Conservation (phyloP, 2,113 vertebrate genomes). For the Nibea coibor region DNA sequence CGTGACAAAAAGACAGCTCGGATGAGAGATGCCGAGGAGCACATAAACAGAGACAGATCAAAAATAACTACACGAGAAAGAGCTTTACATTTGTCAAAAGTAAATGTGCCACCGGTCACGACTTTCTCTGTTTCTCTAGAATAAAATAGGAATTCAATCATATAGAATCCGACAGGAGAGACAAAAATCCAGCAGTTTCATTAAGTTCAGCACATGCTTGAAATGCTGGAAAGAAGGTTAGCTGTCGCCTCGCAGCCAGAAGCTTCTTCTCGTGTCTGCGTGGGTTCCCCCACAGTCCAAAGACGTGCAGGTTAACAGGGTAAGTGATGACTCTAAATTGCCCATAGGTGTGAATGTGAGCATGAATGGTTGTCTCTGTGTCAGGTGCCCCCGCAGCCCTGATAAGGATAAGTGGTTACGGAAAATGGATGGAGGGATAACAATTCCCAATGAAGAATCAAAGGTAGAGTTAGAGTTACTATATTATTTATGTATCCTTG, state of each 20-base stretch:
- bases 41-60: neutral
- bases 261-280: too few species aligned
- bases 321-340: too few species aligned
- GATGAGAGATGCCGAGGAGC: neutral
- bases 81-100: neutral
- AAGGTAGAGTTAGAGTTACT: neutral
- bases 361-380: too few species aligned
- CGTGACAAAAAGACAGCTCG: neutral
- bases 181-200: slow-evolving; percentile 14
- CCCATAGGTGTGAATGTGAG: too few species aligned
- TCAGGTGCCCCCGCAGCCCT: too few species aligned
- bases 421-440: neutral
- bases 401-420: too few species aligned
- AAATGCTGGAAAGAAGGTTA: neutral
- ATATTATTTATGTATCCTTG: neutral
- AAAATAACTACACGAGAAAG: neutral
- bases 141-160: slow-evolving; percentile 4
- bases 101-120: neutral
- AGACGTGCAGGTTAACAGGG: too few species aligned
- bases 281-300: too few species aligned
- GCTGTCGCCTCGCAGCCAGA: too few species aligned
- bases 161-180: neutral
- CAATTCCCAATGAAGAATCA: neutral
- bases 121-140: neutral
- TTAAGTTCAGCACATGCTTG: neutral